Percentiles rank a stretch among this genome's conserved stretches.
Conservation (phyloP, 1,140 invertebrate genomes). For the Euglossa dilemma region DNA sequence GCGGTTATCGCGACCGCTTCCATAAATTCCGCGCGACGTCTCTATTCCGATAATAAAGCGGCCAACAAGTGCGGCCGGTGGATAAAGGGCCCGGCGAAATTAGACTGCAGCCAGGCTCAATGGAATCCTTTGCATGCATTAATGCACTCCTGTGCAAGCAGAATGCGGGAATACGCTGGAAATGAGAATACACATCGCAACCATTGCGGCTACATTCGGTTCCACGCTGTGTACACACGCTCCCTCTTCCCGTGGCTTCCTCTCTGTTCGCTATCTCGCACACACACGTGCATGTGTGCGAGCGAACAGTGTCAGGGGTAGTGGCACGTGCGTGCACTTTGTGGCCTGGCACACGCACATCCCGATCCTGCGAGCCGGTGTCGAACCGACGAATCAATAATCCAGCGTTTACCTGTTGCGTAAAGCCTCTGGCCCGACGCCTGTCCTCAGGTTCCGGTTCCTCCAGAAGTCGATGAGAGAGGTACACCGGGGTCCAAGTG, state of each 20-base stretch:
- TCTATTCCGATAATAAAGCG: constrained; percentile 34
- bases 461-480: neutral
- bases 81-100: constrained; percentile 48
- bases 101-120: constrained; percentile 42
- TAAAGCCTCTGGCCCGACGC: constrained; percentile 2
- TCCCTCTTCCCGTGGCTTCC: too few relatives aligned
- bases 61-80: constrained; percentile 6
- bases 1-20: constrained; percentile 12
- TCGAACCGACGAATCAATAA: constrained; percentile 42
- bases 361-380: constrained; percentile 1
- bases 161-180: constrained; percentile 38
- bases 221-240: constrained; percentile 38
- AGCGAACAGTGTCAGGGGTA: neutral
- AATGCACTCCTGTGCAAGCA: constrained; percentile 52
- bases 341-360: constrained; percentile 16
- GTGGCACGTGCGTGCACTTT: constrained; percentile 42
- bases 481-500: too few relatives aligned
- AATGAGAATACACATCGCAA: constrained; percentile 49
- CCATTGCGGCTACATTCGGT: constrained; percentile 44
- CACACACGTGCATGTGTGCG: neutral
- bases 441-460: neutral
- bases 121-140: constrained; percentile 55
- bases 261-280: neutral
- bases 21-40: constrained; percentile 29
- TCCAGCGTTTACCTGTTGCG: constrained; percentile 42